phyloP scores from a whole-genome alignment of 2,888 invertebrate species.

The Ornithoptera alexandrae region DNA sequence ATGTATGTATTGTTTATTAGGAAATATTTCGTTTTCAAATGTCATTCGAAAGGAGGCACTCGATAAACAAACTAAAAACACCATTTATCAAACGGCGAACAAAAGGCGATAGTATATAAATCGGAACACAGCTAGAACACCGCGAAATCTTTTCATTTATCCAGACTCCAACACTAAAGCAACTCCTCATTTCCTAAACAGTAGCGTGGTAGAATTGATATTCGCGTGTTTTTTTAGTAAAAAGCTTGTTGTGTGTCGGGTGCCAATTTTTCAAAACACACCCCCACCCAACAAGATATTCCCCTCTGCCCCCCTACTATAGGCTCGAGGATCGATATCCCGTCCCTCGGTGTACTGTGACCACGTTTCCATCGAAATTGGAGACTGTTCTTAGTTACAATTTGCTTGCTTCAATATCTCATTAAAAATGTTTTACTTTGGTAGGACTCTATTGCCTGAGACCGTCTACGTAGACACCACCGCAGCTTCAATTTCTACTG shows the following conservation, averaged over 20 bases:
- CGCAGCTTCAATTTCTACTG: too few relatives aligned
- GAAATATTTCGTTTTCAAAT: slow-evolving; percentile 6
- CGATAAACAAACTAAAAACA: slow-evolving; percentile 32
- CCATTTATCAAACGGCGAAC: slow-evolving; percentile 31
- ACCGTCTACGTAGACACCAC: too few relatives aligned
- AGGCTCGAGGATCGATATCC: slow-evolving; percentile 72
- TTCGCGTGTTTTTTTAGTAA: slow-evolving; percentile 35
- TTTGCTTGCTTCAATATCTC: too few relatives aligned
- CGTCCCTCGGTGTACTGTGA: slow-evolving; percentile 61
- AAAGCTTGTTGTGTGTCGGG: slow-evolving; percentile 56
- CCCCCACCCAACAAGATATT: slow-evolving; percentile 61
- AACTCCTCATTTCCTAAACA: slow-evolving; percentile 38
- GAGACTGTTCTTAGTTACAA: slow-evolving; percentile 25
- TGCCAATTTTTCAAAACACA: slow-evolving; percentile 79
- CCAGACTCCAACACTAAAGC: slow-evolving; percentile 35
- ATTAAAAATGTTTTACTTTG: background rate
- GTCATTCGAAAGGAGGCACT: slow-evolving; percentile 39
- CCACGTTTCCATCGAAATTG: slow-evolving; percentile 52
- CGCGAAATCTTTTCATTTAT: slow-evolving; percentile 40
- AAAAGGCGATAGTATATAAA: slow-evolving; percentile 49
- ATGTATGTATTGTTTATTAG: too few relatives aligned
- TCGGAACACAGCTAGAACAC: slow-evolving; percentile 47
- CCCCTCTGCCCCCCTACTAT: slow-evolving; percentile 61
- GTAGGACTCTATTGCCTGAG: too few relatives aligned
- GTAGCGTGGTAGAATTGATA: slow-evolving; percentile 43